These are phyloP conservation scores for Elymnias hypermnestra DNA, from an alignment of 1,140 invertebrate genomes.

Conservation along the genomic window DNA sequence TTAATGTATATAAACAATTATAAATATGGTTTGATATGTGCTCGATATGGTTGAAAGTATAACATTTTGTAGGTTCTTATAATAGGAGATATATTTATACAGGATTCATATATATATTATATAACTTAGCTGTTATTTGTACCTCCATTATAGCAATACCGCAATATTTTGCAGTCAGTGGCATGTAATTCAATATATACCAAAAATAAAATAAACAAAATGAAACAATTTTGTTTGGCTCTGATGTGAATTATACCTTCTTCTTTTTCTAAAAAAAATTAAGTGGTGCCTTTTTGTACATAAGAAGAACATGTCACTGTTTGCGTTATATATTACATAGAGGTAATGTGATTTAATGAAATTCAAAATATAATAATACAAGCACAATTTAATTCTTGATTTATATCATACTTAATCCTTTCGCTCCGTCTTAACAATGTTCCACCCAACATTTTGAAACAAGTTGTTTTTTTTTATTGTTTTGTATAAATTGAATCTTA, in stretches of 20 bases:
- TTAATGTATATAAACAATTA: conserved; percentile 26
- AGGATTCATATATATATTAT: conserved; percentile 30
- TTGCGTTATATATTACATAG: conserved; percentile 2
- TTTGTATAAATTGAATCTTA: too few relatives aligned
- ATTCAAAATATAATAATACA: conserved; percentile 25
- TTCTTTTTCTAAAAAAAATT: too few relatives aligned
- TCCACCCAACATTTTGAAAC: neutral
- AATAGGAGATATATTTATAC: conserved; percentile 43
- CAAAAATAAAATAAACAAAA: too few relatives aligned
- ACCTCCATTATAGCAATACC: conserved; percentile 30
- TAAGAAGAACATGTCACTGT: too few relatives aligned
- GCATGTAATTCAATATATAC: conserved; percentile 13
- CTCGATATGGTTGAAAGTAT: conserved; percentile 20
- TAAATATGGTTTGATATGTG: conserved; percentile 17
- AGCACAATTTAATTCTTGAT: conserved; percentile 22
- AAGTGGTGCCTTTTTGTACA: too few relatives aligned
- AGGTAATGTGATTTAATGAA: conserved; percentile 16
- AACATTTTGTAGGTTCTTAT: conserved; percentile 21
- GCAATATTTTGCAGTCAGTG: neutral
- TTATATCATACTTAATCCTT: conserved; percentile 1
- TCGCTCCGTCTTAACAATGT: too few relatives aligned
- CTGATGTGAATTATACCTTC: too few relatives aligned
- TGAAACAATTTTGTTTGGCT: too few relatives aligned
- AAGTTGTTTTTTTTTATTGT: too few relatives aligned
- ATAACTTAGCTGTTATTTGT: conserved; percentile 23